Base-by-base conservation (phyloP, 2,797 vertebrate genomes). In the Enteromius radiatus region DNA sequence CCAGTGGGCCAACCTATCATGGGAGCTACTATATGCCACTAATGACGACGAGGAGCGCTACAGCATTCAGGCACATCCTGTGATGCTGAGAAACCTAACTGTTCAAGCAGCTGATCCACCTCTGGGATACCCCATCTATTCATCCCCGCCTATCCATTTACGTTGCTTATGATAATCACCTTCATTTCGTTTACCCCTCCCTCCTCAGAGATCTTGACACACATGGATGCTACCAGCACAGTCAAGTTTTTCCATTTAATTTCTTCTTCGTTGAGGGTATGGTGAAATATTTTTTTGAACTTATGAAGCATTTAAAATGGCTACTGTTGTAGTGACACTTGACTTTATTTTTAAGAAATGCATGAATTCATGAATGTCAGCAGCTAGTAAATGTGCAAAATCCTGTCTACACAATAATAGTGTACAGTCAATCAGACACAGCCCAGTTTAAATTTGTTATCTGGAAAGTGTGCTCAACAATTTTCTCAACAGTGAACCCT, bases 1-100 rank as follows among this genome's bases (percentile, higher is more conserved):
- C 2, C 98, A 99, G 91, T 99, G 98, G 98, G 98, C 98, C 45
- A 99, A 99, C 87, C 95, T 99, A 31, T 98, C 98, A 4, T 99
- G 98, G 98, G 98, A 99, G 92, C 94, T 99, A 79, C 94, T 99
- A 2, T 99, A 99, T 0, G 98, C 97, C 28, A 99, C 98, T 0
- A 99, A 99, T 0, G 98, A 99, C 0, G 98, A 99, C 0, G 98
- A 99, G 82, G 98, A 99, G 80, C 97, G 98, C 17, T 99, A 98
- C 91, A 99, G 98, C 88, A 99, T 99, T 90, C 98, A 99, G 90
- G 98, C 98, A 7, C 97, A 99, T 81, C 97, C 97, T 0, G 93
- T 97, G 2, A 96, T 99, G 77, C 92, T 99, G 84, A 94, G 98
- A 56, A 99, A 99, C 89, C 91, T 99, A 14, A 99, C 97, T 0